phyloP scores from a whole-genome alignment of 64 coral and sea anemone species.

The Astreopora myriophthalma region DNA sequence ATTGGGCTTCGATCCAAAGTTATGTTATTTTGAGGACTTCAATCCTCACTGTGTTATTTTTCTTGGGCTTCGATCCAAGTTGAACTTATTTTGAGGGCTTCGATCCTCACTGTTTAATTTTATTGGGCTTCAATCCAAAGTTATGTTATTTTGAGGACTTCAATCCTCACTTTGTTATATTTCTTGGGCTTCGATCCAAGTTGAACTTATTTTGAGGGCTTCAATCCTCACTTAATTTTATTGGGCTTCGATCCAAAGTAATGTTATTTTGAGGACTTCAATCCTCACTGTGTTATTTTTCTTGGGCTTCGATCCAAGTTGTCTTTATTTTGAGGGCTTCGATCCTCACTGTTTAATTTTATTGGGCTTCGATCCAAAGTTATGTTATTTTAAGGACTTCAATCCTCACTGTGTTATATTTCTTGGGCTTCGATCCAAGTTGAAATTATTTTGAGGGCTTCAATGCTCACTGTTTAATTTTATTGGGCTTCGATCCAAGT shows the following conservation, averaged over 20 bases:
- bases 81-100: neutral
- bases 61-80: neutral
- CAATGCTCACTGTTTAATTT: neutral
- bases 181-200: neutral
- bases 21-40: neutral
- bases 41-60: neutral
- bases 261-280: neutral
- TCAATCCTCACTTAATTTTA: neutral
- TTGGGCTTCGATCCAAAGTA: conserved; percentile 16
- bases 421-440: neutral
- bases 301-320: neutral
- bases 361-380: neutral
- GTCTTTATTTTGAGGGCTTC: neutral
- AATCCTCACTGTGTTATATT: conserved; percentile 2
- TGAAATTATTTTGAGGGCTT: neutral
- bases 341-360: neutral
- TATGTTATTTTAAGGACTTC: neutral
- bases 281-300: neutral
- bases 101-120: neutral
- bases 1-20: neutral
- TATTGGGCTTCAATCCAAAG: neutral
- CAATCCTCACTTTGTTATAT: neutral
- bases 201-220: neutral
- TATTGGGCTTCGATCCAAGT: conserved; percentile 1
- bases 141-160: neutral